Percentiles rank a stretch among this genome's conserved stretches.
phyloP scores from a whole-genome alignment of 2,113 vertebrate species.

The Trichomycterus rosablanca region DNA sequence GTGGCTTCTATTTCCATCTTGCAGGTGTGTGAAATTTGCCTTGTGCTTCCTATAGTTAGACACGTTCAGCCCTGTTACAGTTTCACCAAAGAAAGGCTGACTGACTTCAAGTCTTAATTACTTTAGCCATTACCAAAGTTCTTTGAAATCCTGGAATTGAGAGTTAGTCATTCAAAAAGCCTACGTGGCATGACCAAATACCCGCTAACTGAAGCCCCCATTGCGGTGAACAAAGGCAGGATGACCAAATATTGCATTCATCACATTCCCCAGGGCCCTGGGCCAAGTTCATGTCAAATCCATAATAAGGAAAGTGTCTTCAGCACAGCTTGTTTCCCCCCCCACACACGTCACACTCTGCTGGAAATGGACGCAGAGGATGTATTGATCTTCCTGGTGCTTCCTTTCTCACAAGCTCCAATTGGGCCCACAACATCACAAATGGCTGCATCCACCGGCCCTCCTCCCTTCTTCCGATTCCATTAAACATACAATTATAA shows the following conservation, averaged over 20 bases:
- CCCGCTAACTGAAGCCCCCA: slow-evolving; percentile 71
- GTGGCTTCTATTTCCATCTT: no score
- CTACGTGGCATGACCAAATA: slow-evolving; percentile 35
- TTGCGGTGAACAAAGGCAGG: slow-evolving; percentile 95
- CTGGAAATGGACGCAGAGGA: slow-evolving; percentile 91
- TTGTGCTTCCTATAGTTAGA: no score
- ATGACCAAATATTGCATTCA: slow-evolving; percentile 96
- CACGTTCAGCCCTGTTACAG: no score
- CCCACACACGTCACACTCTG: slow-evolving; percentile 83
- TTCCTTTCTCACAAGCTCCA: slow-evolving; percentile 98
- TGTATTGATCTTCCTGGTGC: slow-evolving; percentile 85
- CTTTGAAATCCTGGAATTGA: slow-evolving; percentile 35
- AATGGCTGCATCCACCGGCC: slow-evolving; percentile 29
- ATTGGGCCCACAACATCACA: slow-evolving; percentile 64
- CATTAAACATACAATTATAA: slow-evolving; percentile 75
- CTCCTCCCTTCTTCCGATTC: slow-evolving; percentile 51
- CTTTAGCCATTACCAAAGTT: slow-evolving; percentile 68
- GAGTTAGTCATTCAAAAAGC: slow-evolving; percentile 43
- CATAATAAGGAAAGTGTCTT: slow-evolving; percentile 90
- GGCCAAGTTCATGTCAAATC: slow-evolving; percentile 95
- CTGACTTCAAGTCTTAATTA: slow-evolving; percentile 69
- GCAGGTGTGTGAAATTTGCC: no score
- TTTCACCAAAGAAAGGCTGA: slow-evolving; percentile 63
- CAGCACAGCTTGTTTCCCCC: slow-evolving; percentile 80
- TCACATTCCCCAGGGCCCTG: slow-evolving; percentile 80